These are phyloP conservation scores for Noctuana brunneofusca DNA, from an alignment of 2,888 invertebrate species.

Conservation along the genomic window DNA sequence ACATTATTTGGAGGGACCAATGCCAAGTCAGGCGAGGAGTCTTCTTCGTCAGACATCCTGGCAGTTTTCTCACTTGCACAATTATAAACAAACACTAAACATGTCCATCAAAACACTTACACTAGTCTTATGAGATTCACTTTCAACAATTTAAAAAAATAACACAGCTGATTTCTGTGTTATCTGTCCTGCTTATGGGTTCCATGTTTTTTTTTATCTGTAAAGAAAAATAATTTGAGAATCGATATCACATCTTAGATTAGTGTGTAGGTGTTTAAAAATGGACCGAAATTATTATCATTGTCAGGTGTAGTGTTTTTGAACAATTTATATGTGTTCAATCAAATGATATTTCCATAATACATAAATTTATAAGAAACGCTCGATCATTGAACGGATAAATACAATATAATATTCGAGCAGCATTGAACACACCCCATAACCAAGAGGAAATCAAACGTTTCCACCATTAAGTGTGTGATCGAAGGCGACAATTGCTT, in stretches of 20 bases:
- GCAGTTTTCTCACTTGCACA: constrained; percentile 36
- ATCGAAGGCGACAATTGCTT: constrained; percentile 66
- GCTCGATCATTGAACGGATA: background rate
- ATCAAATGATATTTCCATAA: background rate
- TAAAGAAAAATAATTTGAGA: constrained; percentile 38
- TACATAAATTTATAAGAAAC: background rate
- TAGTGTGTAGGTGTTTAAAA: constrained; percentile 43
- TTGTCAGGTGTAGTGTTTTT: background rate
- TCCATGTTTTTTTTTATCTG: constrained; percentile 51
- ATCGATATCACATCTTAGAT: constrained; percentile 19
- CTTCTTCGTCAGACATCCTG: constrained; percentile 79
- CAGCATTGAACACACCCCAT: constrained; percentile 28
- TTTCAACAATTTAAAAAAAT: constrained; percentile 52
- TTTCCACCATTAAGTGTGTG: constrained; percentile 67
- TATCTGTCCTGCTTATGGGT: constrained; percentile 44
- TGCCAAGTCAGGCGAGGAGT: constrained; percentile 72
- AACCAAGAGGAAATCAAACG: constrained; percentile 58
- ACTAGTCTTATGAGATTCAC: constrained; percentile 58
- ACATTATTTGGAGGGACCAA: constrained; percentile 71
- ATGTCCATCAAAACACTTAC: constrained; percentile 49
- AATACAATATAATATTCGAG: background rate
- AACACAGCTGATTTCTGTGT: constrained; percentile 46
- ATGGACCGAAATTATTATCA: constrained; percentile 36
- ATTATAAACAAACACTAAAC: constrained; percentile 48
- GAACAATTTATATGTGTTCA: constrained; percentile 15